Base-by-base conservation (phyloP, 1,140 invertebrate genomes). In the Habropoda laboriosa region DNA sequence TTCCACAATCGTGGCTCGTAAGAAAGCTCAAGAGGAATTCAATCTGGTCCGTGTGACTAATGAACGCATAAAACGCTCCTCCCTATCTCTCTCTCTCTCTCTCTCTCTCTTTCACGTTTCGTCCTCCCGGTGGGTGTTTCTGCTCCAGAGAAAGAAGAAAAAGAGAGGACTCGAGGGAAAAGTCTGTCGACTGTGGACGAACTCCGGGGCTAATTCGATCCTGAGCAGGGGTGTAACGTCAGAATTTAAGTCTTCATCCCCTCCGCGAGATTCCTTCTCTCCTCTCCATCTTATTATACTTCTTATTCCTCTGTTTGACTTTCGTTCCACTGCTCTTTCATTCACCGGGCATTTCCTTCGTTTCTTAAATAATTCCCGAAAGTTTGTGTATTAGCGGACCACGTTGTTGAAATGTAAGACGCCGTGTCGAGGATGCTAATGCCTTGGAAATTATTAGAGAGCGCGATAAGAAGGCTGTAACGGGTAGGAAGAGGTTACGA, bases 11-110 rank as follows among this genome's bases (percentile, higher is more conserved):
- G 45, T 66, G 51, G 63, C 71, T 60, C 12, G 18, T 45, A 85
- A 74, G 73, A 67, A 78, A 73, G 64, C 85, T 74, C 68, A 40
- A 83, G 78, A 87, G 86, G 79, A 89, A 90, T 90, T 90, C 88
- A 90, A 91, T 90, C 87, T 85, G 84, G 82, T 81, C 77, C 87
- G 86, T 84, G 86, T 90, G 87, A 89, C 89, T 91, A 91, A 91
- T 89, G 89, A 91, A 90, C 85, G 86, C 88, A 90, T 91, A 90
- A 91, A 91, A 90, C 79, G 63, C 58, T 80, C 74, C 81, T 80
- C n/a, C n/a, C n/a, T n/a, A n/a, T n/a, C n/a, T n/a, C n/a, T n/a
- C n/a, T n/a, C n/a, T n/a, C n/a, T n/a, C n/a, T n/a, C n/a, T n/a
- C n/a, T n/a, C n/a, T n/a, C n/a, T n/a, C 83, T 79, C 76, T 68